Evolutionary conservation across 2,888 invertebrate species (phyloP).

Genomic region (Meta bourneti): DNA sequence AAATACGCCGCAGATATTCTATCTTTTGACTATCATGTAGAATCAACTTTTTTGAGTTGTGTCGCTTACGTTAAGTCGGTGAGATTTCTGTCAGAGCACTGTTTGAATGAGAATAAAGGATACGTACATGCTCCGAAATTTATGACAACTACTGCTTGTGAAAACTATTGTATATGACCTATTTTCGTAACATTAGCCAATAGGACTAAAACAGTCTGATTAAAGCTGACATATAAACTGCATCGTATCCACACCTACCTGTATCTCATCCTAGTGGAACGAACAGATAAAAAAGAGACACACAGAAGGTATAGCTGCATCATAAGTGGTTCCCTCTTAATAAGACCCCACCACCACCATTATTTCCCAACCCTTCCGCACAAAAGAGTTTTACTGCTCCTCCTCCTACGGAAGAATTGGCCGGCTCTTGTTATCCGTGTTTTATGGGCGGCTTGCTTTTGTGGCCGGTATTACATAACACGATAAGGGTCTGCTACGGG

Average conservation of each 20-base stretch:
- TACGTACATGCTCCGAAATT: no score
- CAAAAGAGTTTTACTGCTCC: slow-evolving; percentile 28
- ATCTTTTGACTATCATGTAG: no score
- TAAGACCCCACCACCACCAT: slow-evolving; percentile 32
- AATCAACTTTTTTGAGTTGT: no score
- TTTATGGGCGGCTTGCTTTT: slow-evolving; percentile 62
- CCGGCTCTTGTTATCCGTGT: slow-evolving; percentile 57
- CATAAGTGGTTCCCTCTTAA: slow-evolving; percentile 47
- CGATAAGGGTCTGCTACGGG: slow-evolving; percentile 43
- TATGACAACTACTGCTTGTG: no score
- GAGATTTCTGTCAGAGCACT: no score
- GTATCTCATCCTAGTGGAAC: not conserved
- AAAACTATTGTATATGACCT: no score
- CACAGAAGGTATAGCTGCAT: not conserved
- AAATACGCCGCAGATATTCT: no score
- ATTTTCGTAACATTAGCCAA: no score
- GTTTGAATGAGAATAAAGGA: no score
- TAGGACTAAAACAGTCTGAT: no score
- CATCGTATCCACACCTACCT: not conserved
- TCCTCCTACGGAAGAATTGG: slow-evolving; percentile 27
- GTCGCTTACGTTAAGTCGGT: no score
- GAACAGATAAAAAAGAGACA: not conserved
- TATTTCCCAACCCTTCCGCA: slow-evolving; percentile 36
- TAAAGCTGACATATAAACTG: no score
- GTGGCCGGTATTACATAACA: slow-evolving; percentile 57